phyloP scores from a whole-genome alignment of 2,113 vertebrate species.

The Microcebus ravelobensis region DNA sequence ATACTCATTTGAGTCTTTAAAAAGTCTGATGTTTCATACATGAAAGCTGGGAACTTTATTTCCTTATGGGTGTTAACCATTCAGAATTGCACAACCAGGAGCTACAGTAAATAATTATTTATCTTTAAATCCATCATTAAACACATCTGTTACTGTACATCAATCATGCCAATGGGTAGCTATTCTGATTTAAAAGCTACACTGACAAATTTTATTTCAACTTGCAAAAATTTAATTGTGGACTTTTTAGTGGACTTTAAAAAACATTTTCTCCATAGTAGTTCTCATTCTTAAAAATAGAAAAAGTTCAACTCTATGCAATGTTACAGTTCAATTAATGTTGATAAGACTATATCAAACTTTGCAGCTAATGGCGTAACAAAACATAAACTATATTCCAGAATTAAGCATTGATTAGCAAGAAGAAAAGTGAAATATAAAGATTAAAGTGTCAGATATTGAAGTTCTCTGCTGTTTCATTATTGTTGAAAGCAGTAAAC shows the following conservation, averaged over 20 bases:
- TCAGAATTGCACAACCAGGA: neutral
- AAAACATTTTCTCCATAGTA: slow-evolving; percentile 41
- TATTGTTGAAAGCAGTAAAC: slow-evolving; percentile 65
- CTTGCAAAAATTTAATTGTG: slow-evolving; percentile 60
- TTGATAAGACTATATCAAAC: slow-evolving; percentile 49
- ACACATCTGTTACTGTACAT: slow-evolving; percentile 42
- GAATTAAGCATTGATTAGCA: slow-evolving; percentile 64
- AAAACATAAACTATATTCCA: slow-evolving; percentile 56
- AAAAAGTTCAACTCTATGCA: neutral
- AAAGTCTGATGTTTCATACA: slow-evolving; percentile 22
- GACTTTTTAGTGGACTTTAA: slow-evolving; percentile 56
- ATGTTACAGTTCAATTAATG: neutral
- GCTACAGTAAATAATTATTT: slow-evolving; percentile 63
- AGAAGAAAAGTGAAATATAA: slow-evolving; percentile 31
- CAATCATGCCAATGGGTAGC: slow-evolving; percentile 51
- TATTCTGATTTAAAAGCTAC: slow-evolving; percentile 68
- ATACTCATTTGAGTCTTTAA: slow-evolving; percentile 19
- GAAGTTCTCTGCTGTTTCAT: slow-evolving; percentile 60
- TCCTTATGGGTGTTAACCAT: slow-evolving; percentile 66
- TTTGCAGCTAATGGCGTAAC: slow-evolving; percentile 49
- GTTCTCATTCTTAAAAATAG: slow-evolving; percentile 50
- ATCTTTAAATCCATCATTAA: slow-evolving; percentile 71
- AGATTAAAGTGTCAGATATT: slow-evolving; percentile 53
- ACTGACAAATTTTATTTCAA: slow-evolving; percentile 70
- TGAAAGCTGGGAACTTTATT: slow-evolving; percentile 60